A percentile compares a stretch with the other conserved stretches of the same genome.
These are phyloP conservation scores for Gryon sp. DNA, from an alignment of 1,140 invertebrate genomes.

Conservation along the genomic window DNA sequence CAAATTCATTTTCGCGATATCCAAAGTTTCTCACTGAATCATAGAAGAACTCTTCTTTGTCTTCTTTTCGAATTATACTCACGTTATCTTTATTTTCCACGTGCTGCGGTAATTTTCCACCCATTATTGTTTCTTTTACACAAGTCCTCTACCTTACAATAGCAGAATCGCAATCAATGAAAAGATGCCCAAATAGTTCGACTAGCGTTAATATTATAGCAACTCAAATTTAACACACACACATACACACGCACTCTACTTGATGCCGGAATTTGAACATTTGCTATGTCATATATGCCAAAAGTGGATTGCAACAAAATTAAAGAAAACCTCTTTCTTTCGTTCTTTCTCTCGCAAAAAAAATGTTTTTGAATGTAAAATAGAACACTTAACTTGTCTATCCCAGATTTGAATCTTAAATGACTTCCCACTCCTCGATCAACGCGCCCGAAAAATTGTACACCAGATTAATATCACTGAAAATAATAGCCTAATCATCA, in stretches of 20 bases:
- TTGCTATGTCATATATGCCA: too few species aligned
- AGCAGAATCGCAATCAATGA: constrained; percentile 24
- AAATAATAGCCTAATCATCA: constrained; percentile 50
- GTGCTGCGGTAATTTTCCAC: constrained; percentile 4
- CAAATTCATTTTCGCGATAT: constrained; percentile 1
- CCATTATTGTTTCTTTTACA: constrained; percentile 6
- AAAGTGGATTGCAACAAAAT: too few species aligned
- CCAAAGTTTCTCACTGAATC: constrained; percentile 30
- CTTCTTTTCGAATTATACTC: too few species aligned
- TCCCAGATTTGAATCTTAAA: constrained; percentile 17
- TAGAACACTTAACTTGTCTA: neutral
- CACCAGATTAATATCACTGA: constrained; percentile 37
- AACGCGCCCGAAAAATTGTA: neutral
- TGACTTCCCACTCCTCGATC: constrained; percentile 1
- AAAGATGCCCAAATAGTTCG: constrained; percentile 61
- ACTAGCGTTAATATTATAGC: constrained; percentile 49
- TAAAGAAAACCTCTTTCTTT: too few species aligned
- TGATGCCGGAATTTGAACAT: too few species aligned
- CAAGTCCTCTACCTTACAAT: constrained; percentile 32
- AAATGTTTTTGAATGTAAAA: neutral
- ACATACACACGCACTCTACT: neutral
- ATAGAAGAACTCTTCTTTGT: constrained; percentile 34
- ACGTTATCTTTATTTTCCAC: constrained; percentile 24
- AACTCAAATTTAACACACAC: constrained; percentile 33
- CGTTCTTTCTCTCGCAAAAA: too few species aligned